phyloP scores from a whole-genome alignment of 2,113 vertebrate genomes.

The Brachypodius melanocephalos region DNA sequence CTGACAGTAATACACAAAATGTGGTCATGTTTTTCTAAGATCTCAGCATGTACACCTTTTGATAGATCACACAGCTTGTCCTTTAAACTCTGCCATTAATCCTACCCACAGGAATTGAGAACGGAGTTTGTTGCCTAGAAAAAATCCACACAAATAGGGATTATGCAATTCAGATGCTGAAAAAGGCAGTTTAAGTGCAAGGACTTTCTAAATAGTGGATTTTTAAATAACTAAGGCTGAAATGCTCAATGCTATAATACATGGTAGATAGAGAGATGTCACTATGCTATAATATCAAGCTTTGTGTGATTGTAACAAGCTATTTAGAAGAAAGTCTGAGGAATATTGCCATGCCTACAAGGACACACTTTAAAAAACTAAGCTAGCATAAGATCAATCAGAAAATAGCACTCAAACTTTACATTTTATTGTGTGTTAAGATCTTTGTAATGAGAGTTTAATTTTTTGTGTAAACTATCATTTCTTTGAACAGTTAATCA shows the following conservation, averaged over 20 bases:
- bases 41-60: conserved; percentile 39
- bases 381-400: neutral
- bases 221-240: neutral
- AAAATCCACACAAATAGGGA: conserved; percentile 14
- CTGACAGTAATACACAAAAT: conserved; percentile 10
- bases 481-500: neutral
- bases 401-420: neutral
- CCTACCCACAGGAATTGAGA: conserved; percentile 34
- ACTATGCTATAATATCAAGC: neutral
- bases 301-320: neutral
- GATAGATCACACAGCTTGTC: conserved; percentile 58
- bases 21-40: conserved; percentile 33
- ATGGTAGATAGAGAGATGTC: neutral
- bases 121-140: neutral
- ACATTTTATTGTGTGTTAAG: neutral
- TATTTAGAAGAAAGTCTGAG: neutral
- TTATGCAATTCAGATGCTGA: neutral
- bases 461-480: neutral
- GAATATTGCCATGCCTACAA: neutral
- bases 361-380: neutral
- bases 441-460: neutral
- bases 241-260: neutral
- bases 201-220: neutral
- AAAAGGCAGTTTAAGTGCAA: neutral
- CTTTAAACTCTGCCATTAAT: conserved; percentile 62